These are phyloP conservation scores for Urechis unicinctus DNA, from an alignment of 2,888 invertebrate genomes.

Conservation along the genomic window DNA sequence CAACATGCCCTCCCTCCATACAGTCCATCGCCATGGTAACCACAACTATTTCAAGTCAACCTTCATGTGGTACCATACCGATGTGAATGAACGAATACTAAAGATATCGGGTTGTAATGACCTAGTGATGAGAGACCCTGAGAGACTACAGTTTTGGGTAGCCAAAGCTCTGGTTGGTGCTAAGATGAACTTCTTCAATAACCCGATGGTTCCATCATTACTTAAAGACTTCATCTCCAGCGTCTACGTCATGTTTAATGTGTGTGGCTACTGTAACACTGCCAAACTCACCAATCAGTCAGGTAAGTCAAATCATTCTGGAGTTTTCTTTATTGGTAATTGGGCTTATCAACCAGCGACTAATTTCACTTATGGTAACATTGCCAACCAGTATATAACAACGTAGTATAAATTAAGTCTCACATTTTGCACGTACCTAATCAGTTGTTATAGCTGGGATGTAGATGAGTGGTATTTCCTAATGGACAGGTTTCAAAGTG, in stretches of 20 bases:
- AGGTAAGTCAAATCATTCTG: constrained; percentile 27
- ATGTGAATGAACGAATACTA: constrained; percentile 51
- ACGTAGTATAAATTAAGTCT: too few species aligned
- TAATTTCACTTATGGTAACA: too few species aligned
- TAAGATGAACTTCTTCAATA: constrained; percentile 49
- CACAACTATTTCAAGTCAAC: constrained; percentile 55
- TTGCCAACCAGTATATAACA: too few species aligned
- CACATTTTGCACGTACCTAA: too few species aligned
- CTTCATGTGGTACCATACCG: constrained; percentile 55
- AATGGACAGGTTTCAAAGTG: constrained; percentile 52
- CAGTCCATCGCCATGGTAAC: constrained; percentile 54
- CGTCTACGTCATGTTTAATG: constrained; percentile 48
- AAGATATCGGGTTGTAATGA: constrained; percentile 16
- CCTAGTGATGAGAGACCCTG: constrained; percentile 20
- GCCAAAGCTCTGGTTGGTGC: constrained; percentile 48
- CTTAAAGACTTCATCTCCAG: constrained; percentile 51
- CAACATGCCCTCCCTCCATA: constrained; percentile 48
- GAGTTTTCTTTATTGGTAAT: too few species aligned
- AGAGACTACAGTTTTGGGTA: constrained; percentile 45
- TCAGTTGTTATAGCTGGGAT: too few species aligned
- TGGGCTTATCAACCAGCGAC: too few species aligned
- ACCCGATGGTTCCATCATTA: constrained; percentile 40
- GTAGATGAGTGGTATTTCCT: too few species aligned
- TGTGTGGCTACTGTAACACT: constrained; percentile 48
- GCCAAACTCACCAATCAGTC: constrained; percentile 37